These are phyloP conservation scores for Lycia hirtaria DNA, from an alignment of 2,888 invertebrate species.

Conservation along the genomic window DNA sequence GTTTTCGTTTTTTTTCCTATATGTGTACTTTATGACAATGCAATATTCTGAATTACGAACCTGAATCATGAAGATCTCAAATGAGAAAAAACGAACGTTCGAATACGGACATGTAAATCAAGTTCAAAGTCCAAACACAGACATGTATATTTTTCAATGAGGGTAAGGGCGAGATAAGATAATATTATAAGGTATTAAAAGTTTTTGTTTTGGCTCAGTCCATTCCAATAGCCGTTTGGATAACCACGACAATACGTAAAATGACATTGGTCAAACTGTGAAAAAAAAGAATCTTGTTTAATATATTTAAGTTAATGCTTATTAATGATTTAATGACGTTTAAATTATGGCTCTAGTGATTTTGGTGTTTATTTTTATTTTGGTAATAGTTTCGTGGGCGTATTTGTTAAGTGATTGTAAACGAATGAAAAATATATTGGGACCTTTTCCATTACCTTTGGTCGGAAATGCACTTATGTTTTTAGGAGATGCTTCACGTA, in stretches of 20 bases:
- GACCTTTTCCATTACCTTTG: constrained; percentile 66
- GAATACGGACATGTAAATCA: too few species aligned
- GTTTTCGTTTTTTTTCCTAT: too few species aligned
- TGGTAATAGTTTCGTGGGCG: constrained; percentile 51
- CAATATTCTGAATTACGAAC: too few species aligned
- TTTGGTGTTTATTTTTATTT: constrained; percentile 4
- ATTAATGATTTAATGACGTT: neutral
- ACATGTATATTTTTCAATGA: too few species aligned
- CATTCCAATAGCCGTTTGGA: neutral
- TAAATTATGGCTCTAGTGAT: constrained; percentile 14
- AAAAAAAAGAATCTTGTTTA: too few species aligned
- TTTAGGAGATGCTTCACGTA: constrained; percentile 62
- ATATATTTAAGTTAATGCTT: too few species aligned
- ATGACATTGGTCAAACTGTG: neutral
- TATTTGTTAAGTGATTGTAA: constrained; percentile 48
- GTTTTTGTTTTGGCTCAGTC: neutral
- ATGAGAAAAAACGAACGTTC: too few species aligned
- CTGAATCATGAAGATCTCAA: too few species aligned
- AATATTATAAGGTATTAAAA: neutral
- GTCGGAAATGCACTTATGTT: constrained; percentile 76
- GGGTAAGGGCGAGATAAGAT: neutral
- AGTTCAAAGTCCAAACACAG: too few species aligned
- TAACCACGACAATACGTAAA: neutral
- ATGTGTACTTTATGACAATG: too few species aligned
- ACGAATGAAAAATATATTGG: constrained; percentile 47